Base-by-base conservation (phyloP, 2,113 vertebrate genomes). In the Cynopterus brachyotis region DNA sequence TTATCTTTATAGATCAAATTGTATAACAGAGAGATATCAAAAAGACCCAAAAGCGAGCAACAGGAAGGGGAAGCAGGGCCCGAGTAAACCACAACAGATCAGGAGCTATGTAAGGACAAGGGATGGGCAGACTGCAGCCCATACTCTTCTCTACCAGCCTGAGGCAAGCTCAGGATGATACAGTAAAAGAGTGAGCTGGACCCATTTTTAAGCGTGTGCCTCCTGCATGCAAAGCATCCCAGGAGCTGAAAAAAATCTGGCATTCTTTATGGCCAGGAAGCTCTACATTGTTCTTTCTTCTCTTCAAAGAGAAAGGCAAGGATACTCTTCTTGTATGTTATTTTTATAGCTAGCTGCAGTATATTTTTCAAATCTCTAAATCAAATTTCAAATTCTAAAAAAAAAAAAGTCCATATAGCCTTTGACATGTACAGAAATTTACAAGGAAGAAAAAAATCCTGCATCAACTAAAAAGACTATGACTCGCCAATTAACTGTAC, bases 361-460 rank as follows among this genome's bases (percentile, higher is more conserved):
- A 19, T 24, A 42, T n/a, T 60, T 89, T 89, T 89, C 62, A 96
- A 93, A 90, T 72, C 28, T 92, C 53, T 69, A 59, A 79, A 78
- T 64, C 13, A 72, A 69, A 94, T 87, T 94, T 83, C 55, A 72
- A 87, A 66, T 28, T 66, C 35, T 47, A 35, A 94, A 75, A 67
- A 86, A 72, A 73, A 57, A 28, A 62, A 60, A 57, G 28, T 66
- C 45, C 9, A 26, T 20, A 19, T 26, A 94, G 13, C 17, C 42
- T 50, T 67, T 50, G 26, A 70, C 32, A 32, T n/a, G 9, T 50
- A 5, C 35, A 89, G 72, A 97, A 70, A 72, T 82, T n/a, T 81
- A 69, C 6, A 20, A 66, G 20, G 15, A 28, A 76, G 30, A 13
- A n/a, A 59, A 50, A 24, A 26, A 91, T 17, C 15, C 20, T 47